Percentiles rank a stretch among this genome's conserved stretches.
Conservation (phyloP, 1,140 invertebrate species). For the Acromyrmex charruanus region DNA sequence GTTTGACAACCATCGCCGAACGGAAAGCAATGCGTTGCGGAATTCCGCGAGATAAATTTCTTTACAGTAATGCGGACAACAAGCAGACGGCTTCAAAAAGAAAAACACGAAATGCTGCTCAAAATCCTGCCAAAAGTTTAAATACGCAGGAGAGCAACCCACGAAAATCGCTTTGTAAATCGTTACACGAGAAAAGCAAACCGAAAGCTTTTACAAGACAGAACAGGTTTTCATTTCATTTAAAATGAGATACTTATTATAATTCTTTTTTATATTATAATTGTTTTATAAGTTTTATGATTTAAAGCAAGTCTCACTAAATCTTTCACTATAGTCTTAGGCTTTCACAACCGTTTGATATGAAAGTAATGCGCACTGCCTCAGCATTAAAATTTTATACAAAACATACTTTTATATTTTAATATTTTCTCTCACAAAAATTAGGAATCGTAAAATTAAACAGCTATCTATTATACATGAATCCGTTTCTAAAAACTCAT, state of each 20-base stretch:
- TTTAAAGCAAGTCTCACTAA: neutral
- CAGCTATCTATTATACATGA: neutral
- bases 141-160: neutral
- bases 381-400: neutral
- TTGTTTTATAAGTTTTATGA: too few relatives aligned
- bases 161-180: neutral
- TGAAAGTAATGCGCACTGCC: neutral
- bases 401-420: neutral
- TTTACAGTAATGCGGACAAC: neutral
- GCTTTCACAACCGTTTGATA: neutral
- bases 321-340: neutral
- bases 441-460: neutral
- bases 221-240: conserved; percentile 6
- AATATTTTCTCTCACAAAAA: neutral
- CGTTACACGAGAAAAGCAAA: neutral
- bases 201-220: neutral
- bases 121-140: neutral
- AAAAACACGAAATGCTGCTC: neutral
- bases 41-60: neutral
- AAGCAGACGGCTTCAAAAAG: neutral
- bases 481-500: neutral
- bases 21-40: neutral
- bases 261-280: neutral
- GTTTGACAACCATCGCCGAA: neutral
- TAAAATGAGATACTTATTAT: neutral